A percentile compares a stretch with the other conserved stretches of the same genome.
Conservation (phyloP, 2,797 vertebrate species). For the Eulemur rubriventer region DNA sequence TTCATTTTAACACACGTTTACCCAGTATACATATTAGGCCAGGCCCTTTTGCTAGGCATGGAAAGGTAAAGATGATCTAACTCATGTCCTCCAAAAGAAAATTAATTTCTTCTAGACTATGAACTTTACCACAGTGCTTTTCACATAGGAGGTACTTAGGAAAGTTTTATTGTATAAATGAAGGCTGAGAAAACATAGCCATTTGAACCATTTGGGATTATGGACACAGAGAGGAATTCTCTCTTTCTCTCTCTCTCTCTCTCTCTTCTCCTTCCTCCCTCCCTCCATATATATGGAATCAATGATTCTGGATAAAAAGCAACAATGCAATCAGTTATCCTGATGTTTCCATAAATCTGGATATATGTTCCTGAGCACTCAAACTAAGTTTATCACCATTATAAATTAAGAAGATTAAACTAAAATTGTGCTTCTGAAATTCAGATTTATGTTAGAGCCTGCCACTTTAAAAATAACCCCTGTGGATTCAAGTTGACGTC, state of each 20-base stretch:
- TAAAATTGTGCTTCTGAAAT: conserved; percentile 43
- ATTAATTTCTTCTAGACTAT: background rate
- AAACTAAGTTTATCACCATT: conserved; percentile 60
- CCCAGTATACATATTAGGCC: background rate
- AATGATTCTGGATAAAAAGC: conserved; percentile 15
- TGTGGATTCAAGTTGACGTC: background rate
- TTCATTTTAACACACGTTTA: background rate
- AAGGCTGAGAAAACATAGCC: background rate
- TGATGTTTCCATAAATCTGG: conserved; percentile 41
- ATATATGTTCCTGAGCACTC: conserved; percentile 10
- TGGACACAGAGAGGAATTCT: background rate
- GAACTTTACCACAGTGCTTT: background rate
- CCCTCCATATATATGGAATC: background rate
- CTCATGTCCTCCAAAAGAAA: background rate
- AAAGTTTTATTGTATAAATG: background rate
- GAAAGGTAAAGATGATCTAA: background rate
- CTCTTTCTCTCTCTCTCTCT: background rate
- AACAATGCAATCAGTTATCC: conserved; percentile 26
- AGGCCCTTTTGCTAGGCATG: background rate
- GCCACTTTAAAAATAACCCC: conserved; percentile 69
- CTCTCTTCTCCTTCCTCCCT: background rate
- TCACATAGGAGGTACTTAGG: background rate
- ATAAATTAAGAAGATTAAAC: conserved; percentile 64
- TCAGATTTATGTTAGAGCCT: conserved; percentile 57
- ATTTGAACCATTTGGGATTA: conserved; percentile 9